Evolutionary conservation across 2,113 vertebrate species (phyloP), one percentile per base, ranked within the genome.

Genomic region (Pangasianodon gigas): DNA sequence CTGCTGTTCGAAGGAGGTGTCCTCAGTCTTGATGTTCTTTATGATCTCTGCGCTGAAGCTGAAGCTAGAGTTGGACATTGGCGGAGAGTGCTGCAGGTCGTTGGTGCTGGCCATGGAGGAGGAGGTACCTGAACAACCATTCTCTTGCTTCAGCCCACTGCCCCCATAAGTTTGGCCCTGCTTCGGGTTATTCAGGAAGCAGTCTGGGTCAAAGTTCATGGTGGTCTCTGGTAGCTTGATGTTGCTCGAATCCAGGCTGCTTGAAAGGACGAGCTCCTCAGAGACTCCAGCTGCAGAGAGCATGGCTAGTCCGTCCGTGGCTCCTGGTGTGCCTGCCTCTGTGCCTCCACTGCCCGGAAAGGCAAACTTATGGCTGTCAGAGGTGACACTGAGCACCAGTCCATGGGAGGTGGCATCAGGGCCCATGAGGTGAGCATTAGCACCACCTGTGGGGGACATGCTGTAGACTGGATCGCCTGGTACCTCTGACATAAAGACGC

Each of bases 151-250:
- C 93, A 99, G 94, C 82, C 98, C 97, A 48, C 97, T 97, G 88
- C 98, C 98, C 84, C 98, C 98, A 3, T 99, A 99, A 4, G 98
- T 99, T 96, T 99, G 98, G 88, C 98, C 98, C 95, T 99, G 98
- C 94, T 99, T 99, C 60, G 98, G 98, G 92, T 99, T 99, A 94
- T 99, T 99, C 92, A 99, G 96, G 96, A 99, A 99, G 96, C 98
- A 99, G 96, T 99, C 98, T 0, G 98, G 98, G 94, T 99, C 98
- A 93, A 99, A 99, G 96, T 98, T 99, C 98, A 99, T 98, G 90
- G 96, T 96, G 94, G 98, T 96, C 93, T 99, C 98, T 48, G 98
- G 97, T 83, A 99, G 97, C 96, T 99, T 99, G 92, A 98, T 96
- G 93, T 92, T 94, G 89, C 96, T 96, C 86, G 97, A 94, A 48